phyloP scores from a whole-genome alignment of 1,140 invertebrate genomes.

The Tenebrio molitor region DNA sequence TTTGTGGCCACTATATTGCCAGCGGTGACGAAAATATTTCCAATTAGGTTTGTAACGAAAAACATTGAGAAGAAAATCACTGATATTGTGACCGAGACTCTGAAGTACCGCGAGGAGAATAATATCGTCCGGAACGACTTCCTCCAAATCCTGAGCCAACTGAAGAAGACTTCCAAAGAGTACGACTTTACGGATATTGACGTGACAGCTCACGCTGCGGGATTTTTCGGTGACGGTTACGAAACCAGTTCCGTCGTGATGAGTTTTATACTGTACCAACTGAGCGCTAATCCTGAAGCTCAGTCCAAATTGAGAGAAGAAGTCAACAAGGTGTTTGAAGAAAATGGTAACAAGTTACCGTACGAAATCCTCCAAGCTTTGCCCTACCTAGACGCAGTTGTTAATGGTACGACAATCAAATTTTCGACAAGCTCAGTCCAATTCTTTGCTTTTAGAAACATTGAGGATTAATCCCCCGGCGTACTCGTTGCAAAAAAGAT shows the following conservation, averaged over 20 bases:
- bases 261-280: slow-evolving; percentile 67
- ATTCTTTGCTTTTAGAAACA: slow-evolving; percentile 63
- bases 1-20: slow-evolving; percentile 32
- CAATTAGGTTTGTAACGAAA: slow-evolving; percentile 45
- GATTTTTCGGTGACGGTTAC: slow-evolving; percentile 74
- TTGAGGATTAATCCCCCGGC: slow-evolving; percentile 67
- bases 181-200: slow-evolving; percentile 72
- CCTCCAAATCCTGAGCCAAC: slow-evolving; percentile 54
- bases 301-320: slow-evolving; percentile 79
- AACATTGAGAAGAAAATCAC: slow-evolving; percentile 50
- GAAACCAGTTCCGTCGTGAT: slow-evolving; percentile 66
- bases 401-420: slow-evolving; percentile 62
- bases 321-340: slow-evolving; percentile 65
- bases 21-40: slow-evolving; percentile 25
- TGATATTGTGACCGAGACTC: slow-evolving; percentile 53
- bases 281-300: slow-evolving; percentile 73
- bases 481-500: slow-evolving; percentile 60
- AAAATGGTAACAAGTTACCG: slow-evolving; percentile 60
- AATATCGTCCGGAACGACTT: slow-evolving; percentile 62
- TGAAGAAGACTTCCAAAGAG: slow-evolving; percentile 44
- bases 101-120: slow-evolving; percentile 63
- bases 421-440: neutral
- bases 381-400: slow-evolving; percentile 68
- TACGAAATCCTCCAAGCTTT: slow-evolving; percentile 68
- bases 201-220: slow-evolving; percentile 71